These are phyloP conservation scores for Steinernema carpocapsae DNA, from an alignment of 2,888 invertebrate genomes.

Conservation along the genomic window DNA sequence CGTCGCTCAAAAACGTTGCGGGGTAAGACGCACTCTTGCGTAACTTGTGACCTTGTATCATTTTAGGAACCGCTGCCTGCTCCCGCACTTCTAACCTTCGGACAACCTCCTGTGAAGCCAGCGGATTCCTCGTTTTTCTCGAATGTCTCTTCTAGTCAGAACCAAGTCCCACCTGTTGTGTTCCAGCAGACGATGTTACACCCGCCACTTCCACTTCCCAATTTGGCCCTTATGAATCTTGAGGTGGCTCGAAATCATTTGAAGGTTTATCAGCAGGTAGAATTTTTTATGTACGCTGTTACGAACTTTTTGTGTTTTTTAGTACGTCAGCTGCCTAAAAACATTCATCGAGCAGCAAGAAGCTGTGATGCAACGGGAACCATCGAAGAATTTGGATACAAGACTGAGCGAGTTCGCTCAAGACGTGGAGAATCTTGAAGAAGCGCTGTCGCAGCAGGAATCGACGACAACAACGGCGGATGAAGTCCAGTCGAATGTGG, in stretches of 20 bases:
- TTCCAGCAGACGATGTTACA: background rate
- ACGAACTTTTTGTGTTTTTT: background rate
- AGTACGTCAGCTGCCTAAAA: background rate
- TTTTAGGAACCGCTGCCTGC: too few species aligned
- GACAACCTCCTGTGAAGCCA: too few species aligned
- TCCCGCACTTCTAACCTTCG: too few species aligned
- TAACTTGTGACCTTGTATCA: too few species aligned
- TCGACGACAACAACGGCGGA: too few species aligned
- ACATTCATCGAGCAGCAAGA: constrained; percentile 15
- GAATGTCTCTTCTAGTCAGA: too few species aligned
- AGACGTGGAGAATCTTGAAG: background rate
- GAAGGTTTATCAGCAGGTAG: background rate
- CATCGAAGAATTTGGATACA: background rate
- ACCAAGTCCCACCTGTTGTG: background rate
- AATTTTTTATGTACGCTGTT: background rate
- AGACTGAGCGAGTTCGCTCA: constrained; percentile 19
- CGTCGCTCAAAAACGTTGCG: background rate
- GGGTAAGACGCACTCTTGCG: too few species aligned
- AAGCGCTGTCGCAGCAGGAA: background rate
- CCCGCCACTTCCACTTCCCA: too few species aligned
- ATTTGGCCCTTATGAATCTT: background rate
- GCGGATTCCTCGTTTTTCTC: too few species aligned
- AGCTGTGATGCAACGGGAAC: background rate
- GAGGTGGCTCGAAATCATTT: background rate
- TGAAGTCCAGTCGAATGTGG: background rate